phyloP scores from a whole-genome alignment of 2,888 invertebrate species.

The Drosophila anceps region DNA sequence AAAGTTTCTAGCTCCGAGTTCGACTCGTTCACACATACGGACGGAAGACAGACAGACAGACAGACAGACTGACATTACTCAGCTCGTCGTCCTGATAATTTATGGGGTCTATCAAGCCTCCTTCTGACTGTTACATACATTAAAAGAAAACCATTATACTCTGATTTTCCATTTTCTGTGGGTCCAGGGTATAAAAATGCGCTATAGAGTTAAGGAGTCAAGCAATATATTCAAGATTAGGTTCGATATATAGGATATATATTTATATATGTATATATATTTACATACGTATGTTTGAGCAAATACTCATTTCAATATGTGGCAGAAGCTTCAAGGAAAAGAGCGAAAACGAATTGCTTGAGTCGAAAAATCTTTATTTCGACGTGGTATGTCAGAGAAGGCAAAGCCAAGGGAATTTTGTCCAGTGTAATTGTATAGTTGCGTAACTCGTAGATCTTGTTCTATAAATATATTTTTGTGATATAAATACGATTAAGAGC shows the following conservation, averaged over 20 bases:
- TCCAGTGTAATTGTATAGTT: constrained; percentile 51
- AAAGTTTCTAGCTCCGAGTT: no score
- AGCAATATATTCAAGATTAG: not conserved
- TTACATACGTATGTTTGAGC: not conserved
- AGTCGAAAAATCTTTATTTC: constrained; percentile 10
- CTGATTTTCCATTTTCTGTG: no score
- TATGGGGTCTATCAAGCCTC: no score
- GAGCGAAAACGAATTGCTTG: not conserved
- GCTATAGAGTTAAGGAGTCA: not conserved
- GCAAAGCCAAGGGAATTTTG: constrained; percentile 40
- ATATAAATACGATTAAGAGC: not conserved
- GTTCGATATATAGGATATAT: not conserved
- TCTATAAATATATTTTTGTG: not conserved
- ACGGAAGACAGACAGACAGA: no score
- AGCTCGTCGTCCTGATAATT: no score
- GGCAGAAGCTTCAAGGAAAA: not conserved
- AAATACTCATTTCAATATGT: not conserved
- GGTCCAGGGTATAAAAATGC: no score
- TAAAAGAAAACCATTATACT: no score
- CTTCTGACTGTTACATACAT: no score
- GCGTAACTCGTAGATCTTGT: constrained; percentile 45
- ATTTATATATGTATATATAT: not conserved
- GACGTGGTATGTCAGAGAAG: constrained; percentile 34
- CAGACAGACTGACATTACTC: no score
- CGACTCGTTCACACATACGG: no score